Evolutionary conservation across 2,888 invertebrate genomes (phyloP).

Genomic region (Sympetrum striolatum): DNA sequence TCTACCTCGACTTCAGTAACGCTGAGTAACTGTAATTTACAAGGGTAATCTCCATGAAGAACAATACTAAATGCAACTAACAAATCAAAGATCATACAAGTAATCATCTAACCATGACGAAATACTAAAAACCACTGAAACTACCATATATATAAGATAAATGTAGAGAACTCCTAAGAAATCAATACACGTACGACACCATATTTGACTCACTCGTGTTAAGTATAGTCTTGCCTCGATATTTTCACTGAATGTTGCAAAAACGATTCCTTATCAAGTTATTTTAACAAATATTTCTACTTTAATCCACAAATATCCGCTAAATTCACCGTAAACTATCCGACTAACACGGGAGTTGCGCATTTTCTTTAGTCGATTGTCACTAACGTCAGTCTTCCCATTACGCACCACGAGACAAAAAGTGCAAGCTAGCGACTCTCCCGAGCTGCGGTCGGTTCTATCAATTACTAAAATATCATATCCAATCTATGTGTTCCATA

Average conservation of each 20-base stretch:
- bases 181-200: slow-evolving; percentile 15
- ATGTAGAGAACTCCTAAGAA: slow-evolving; percentile 4
- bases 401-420: slow-evolving; percentile 15
- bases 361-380: slow-evolving; percentile 32
- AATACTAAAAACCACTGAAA: not conserved
- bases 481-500: not conserved
- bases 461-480: not conserved
- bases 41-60: too few species aligned
- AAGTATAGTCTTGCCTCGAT: not conserved
- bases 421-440: not conserved
- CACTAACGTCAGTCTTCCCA: slow-evolving; percentile 25
- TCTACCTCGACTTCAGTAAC: too few species aligned
- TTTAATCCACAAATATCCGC: not conserved
- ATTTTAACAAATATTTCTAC: not conserved
- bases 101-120: not conserved
- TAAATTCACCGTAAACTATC: not conserved
- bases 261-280: not conserved
- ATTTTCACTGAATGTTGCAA: not conserved
- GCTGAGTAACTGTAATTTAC: too few species aligned
- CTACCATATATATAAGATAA: not conserved
- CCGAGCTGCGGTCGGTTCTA: not conserved
- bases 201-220: slow-evolving; percentile 17
- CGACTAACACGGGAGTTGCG: not conserved
- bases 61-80: too few species aligned
- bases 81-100: too few species aligned